phyloP scores from a whole-genome alignment of 1,140 invertebrate species.

The Heliothis virescens region DNA sequence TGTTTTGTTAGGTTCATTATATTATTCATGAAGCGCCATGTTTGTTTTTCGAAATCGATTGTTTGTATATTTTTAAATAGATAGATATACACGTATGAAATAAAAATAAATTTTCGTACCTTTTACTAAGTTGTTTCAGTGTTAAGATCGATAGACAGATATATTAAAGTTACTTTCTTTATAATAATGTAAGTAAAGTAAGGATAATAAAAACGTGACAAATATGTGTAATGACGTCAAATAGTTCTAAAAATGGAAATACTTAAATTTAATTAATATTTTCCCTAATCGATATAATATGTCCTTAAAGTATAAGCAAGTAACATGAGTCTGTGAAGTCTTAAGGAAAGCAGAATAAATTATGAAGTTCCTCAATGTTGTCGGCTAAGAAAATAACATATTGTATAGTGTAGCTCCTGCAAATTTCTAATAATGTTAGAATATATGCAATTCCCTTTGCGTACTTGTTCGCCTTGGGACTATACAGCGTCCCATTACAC shows the following conservation, averaged over 20 bases:
- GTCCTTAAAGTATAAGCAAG: no score
- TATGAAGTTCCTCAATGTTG: neutral
- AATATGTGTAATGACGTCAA: no score
- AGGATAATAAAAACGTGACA: no score
- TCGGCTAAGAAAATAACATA: neutral
- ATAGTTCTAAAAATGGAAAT: no score
- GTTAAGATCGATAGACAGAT: no score
- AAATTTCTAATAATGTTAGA: neutral
- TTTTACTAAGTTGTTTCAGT: no score
- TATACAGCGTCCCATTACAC: neutral
- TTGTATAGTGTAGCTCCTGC: neutral
- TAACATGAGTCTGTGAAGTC: no score
- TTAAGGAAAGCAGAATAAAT: neutral
- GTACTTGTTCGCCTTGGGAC: neutral
- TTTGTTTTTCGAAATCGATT: constrained; percentile 36
- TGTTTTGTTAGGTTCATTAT: constrained; percentile 35
- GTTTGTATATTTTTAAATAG: constrained; percentile 12
- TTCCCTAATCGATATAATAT: neutral
- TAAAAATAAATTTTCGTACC: no score
- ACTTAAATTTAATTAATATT: no score
- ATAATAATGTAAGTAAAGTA: no score
- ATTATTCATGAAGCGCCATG: constrained; percentile 31
- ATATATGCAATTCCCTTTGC: constrained; percentile 18
- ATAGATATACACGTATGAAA: no score
- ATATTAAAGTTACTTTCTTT: no score